phyloP scores from a whole-genome alignment of 2,888 invertebrate genomes.

The Megaustenia siamemsis region DNA sequence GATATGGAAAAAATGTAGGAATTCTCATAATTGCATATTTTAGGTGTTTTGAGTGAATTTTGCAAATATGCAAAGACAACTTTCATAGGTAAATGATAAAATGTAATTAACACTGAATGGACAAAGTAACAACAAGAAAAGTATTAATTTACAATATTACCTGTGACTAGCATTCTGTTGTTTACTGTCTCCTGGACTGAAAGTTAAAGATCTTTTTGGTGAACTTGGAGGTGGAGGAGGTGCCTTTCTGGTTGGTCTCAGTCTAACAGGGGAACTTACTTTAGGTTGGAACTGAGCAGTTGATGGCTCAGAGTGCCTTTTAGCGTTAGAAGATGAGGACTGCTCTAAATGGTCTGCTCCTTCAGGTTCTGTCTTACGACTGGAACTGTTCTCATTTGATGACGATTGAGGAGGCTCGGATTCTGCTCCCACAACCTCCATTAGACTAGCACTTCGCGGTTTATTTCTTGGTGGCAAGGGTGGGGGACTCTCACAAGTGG shows the following conservation, averaged over 20 bases:
- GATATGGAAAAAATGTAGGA: no score
- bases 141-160: not conserved
- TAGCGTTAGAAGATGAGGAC: not conserved
- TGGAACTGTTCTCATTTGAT: not conserved
- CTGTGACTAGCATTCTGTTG: not conserved
- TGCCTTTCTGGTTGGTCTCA: conserved; percentile 67
- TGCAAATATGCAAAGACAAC: no score
- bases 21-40: no score
- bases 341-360: not conserved
- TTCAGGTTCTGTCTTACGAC: not conserved
- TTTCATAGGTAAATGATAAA: no score
- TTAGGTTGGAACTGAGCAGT: not conserved
- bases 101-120: no score
- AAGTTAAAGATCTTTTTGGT: conserved; percentile 51
- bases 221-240: conserved; percentile 67
- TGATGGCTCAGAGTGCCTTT: not conserved
- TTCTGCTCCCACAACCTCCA: not conserved
- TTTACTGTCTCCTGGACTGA: conserved; percentile 44
- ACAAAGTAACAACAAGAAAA: no score
- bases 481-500: conserved; percentile 49
- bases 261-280: conserved; percentile 17
- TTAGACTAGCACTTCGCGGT: conserved; percentile 34
- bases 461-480: conserved; percentile 60
- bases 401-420: not conserved
- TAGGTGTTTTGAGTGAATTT: no score